Evolutionary conservation across 2,797 vertebrate genomes (phyloP).

Genomic region (Simalia tracyae): DNA sequence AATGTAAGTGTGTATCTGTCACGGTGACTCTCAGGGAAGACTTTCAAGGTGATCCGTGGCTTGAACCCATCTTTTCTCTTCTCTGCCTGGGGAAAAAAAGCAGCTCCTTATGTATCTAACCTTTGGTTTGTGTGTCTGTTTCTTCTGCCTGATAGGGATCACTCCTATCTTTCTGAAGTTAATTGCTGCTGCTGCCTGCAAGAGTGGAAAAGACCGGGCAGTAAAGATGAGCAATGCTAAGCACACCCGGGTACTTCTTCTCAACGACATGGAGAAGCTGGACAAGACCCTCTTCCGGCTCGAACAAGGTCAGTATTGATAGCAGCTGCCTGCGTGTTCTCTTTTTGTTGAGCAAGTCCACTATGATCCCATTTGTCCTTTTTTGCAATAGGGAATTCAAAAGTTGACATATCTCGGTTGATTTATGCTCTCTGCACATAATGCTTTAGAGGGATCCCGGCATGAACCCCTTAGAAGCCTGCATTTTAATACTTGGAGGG

Average conservation of each 20-base stretch:
- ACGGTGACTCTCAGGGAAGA: not conserved
- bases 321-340: not conserved
- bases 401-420: not conserved
- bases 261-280: constrained; percentile 88
- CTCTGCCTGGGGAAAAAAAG: not conserved
- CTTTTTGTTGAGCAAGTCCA: not conserved
- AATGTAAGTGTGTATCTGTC: constrained; percentile 14
- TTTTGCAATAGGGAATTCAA: not conserved
- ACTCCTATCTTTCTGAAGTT: constrained; percentile 23
- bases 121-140: constrained; percentile 27
- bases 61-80: not conserved
- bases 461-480: not conserved
- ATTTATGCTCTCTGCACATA: not conserved
- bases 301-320: constrained; percentile 85
- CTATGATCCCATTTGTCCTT: not conserved
- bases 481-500: not conserved
- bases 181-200: constrained; percentile 52
- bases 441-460: not conserved
- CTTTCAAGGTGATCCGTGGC: constrained; percentile 20
- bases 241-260: constrained; percentile 85
- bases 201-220: constrained; percentile 59
- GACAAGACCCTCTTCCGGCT: constrained; percentile 92
- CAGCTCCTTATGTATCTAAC: not conserved
- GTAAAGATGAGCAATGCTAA: constrained; percentile 81
- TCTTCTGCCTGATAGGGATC: constrained; percentile 64